These are phyloP conservation scores for Aphaenogaster floridana DNA, from an alignment of 1,140 invertebrate genomes.

Conservation along the genomic window DNA sequence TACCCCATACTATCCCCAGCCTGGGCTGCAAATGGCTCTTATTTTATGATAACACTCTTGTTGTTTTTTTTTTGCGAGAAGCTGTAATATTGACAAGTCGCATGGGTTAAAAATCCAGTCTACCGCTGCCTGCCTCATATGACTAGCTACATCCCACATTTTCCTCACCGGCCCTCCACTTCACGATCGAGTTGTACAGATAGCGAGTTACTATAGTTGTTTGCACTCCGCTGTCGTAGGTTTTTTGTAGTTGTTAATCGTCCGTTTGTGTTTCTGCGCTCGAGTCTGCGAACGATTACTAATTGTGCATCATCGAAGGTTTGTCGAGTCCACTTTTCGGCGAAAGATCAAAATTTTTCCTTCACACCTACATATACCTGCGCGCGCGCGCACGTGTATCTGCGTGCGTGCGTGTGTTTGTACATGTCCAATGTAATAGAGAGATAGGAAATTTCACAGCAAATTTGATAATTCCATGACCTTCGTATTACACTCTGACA, in stretches of 20 bases:
- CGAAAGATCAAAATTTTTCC: background rate
- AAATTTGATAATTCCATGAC: background rate
- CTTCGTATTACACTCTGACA: background rate
- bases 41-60: slow-evolving; percentile 56
- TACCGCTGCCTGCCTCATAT: slow-evolving; percentile 78
- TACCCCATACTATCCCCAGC: slow-evolving; percentile 74
- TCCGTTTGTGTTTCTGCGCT: slow-evolving; percentile 13
- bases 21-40: slow-evolving; percentile 73
- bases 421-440: background rate
- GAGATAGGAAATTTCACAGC: background rate
- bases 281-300: slow-evolving; percentile 14
- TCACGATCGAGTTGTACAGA: slow-evolving; percentile 58
- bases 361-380: background rate
- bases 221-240: slow-evolving; percentile 57
- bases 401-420: background rate
- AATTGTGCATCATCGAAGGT: slow-evolving; percentile 17
- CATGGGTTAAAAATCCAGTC: slow-evolving; percentile 83
- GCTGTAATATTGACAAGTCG: slow-evolving; percentile 76
- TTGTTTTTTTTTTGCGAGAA: slow-evolving; percentile 63
- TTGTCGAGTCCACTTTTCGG: background rate
- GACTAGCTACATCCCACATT: slow-evolving; percentile 52
- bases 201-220: slow-evolving; percentile 50
- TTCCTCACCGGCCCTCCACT: background rate
- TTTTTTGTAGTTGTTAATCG: slow-evolving; percentile 19
- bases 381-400: background rate